Conservation (phyloP, 1,140 invertebrate species). For the Frieseomelitta varia region DNA sequence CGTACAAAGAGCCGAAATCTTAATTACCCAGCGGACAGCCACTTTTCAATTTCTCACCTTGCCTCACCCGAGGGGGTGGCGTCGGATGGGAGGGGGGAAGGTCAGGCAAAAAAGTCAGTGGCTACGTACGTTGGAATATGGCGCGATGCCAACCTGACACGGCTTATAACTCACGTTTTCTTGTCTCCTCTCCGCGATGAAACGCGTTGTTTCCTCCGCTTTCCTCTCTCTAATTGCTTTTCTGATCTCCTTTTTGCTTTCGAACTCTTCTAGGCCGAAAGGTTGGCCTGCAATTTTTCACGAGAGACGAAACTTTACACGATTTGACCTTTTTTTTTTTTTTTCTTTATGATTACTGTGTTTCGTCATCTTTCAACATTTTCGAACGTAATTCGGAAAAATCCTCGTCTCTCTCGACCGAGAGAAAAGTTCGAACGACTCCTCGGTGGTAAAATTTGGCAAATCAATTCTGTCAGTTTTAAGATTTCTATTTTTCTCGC, state of each 20-base stretch:
- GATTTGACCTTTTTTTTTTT: too few relatives aligned
- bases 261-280: too few relatives aligned
- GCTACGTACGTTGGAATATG: slow-evolving; percentile 27
- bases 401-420: too few relatives aligned
- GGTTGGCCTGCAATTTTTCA: too few relatives aligned
- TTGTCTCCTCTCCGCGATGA: neutral
- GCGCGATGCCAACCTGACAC: slow-evolving; percentile 23
- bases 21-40: slow-evolving; percentile 58
- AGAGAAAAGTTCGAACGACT: too few relatives aligned
- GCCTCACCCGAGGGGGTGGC: neutral
- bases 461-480: too few relatives aligned
- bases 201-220: neutral
- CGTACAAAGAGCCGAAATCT: slow-evolving; percentile 48
- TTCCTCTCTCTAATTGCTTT: neutral
- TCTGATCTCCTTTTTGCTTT: accelerated
- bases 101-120: slow-evolving; percentile 28
- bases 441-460: too few relatives aligned
- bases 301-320: too few relatives aligned
- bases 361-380: too few relatives aligned
- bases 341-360: too few relatives aligned
- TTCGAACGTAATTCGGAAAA: too few relatives aligned
- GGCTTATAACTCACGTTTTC: slow-evolving; percentile 28
- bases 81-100: neutral
- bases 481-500: too few relatives aligned
- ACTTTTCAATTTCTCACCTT: slow-evolving; percentile 70